phyloP scores from a whole-genome alignment of 1,140 invertebrate species.

The Pseudomyrmex dendroicus region DNA sequence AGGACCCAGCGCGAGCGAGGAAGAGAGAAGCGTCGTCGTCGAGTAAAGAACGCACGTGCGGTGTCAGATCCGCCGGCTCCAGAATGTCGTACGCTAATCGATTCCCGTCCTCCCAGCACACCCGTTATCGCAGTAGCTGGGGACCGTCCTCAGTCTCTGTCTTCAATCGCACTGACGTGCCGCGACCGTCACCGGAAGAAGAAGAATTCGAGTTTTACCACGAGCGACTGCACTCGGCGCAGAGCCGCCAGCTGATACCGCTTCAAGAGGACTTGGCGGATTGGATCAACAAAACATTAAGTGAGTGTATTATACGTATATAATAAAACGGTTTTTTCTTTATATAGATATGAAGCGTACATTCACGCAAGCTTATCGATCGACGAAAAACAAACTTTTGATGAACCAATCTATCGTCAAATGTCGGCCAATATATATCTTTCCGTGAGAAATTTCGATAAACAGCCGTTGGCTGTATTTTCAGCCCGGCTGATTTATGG shows the following conservation, averaged over 20 bases:
- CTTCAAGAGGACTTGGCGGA: conserved; percentile 94
- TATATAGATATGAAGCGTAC: not conserved
- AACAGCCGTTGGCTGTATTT: conserved; percentile 16
- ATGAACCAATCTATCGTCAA: conserved; percentile 2
- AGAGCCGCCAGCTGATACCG: conserved; percentile 92
- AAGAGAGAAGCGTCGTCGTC: not conserved
- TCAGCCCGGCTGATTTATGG: conserved; percentile 22
- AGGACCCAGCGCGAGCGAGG: conserved; percentile 17
- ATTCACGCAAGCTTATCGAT: not conserved
- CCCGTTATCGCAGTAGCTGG: conserved; percentile 88
- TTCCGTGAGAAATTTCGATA: conserved; percentile 33
- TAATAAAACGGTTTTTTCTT: not conserved
- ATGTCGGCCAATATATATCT: not conserved
- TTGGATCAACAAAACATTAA: conserved; percentile 94
- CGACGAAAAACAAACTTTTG: conserved; percentile 1
- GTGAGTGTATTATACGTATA: conserved; percentile 85
- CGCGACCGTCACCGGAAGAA: conserved; percentile 87
- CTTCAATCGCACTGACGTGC: conserved; percentile 86
- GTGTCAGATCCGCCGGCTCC: conserved; percentile 21
- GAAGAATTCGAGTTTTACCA: conserved; percentile 91
- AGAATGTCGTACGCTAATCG: conserved; percentile 87
- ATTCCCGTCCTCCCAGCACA: conserved; percentile 86
- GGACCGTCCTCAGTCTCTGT: conserved; percentile 86
- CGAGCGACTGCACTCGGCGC: conserved; percentile 90
- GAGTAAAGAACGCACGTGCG: conserved; percentile 26